A percentile compares a stretch with the other conserved stretches of the same genome.
These are phyloP conservation scores for Pipistrellus pipistrellus DNA, from an alignment of 2,797 vertebrate genomes.

Conservation along the genomic window DNA sequence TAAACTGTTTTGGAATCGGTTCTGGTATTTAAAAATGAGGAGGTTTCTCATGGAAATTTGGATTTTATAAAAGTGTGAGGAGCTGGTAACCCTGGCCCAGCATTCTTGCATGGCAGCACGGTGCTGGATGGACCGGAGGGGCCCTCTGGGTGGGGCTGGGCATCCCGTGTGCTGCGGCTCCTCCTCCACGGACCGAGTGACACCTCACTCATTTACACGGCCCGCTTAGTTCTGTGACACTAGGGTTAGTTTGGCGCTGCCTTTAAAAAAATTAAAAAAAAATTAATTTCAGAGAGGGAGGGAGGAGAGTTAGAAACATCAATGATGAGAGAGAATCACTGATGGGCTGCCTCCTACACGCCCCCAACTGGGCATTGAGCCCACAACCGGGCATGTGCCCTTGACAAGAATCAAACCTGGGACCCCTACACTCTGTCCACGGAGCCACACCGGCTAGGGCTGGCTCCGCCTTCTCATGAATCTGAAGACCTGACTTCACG, in stretches of 20 bases:
- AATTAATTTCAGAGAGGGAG: no score
- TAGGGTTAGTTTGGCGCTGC: neutral
- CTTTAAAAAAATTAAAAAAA: neutral
- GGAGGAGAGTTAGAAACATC: no score
- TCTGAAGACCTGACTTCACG: neutral
- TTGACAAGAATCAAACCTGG: no score
- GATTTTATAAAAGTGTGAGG: constrained; percentile 47
- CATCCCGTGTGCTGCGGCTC: neutral
- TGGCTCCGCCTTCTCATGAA: neutral
- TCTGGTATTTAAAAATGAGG: constrained; percentile 61
- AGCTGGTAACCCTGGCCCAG: neutral
- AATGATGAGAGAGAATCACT: no score
- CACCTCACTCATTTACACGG: neutral
- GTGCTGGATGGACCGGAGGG: neutral
- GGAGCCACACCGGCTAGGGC: no score
- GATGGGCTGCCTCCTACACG: no score
- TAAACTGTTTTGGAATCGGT: neutral
- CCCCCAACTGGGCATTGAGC: no score
- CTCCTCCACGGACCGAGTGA: neutral
- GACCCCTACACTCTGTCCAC: no score
- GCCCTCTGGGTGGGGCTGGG: neutral
- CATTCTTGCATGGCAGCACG: neutral
- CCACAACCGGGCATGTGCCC: no score
- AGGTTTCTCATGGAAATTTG: constrained; percentile 55
- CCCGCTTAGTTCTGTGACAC: neutral